Evolutionary conservation across 2,113 vertebrate genomes (phyloP).

Genomic region (Chelonoidis abingdonii): DNA sequence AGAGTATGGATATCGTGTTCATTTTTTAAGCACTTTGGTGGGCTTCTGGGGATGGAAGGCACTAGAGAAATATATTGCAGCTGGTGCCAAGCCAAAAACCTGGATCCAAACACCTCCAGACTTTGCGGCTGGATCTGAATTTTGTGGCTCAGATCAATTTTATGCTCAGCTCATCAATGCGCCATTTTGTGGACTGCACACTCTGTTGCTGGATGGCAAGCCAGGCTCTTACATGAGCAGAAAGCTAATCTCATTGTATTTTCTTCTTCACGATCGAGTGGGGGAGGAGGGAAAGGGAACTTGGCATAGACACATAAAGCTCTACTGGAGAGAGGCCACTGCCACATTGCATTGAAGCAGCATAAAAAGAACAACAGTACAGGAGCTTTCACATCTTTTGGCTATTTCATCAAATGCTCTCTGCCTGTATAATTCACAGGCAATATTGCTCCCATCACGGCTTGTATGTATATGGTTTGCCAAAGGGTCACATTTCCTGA

Average conservation of each 20-base stretch:
- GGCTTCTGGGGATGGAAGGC: neutral
- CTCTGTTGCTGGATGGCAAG: neutral
- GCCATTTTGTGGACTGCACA: neutral
- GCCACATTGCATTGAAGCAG: neutral
- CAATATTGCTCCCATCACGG: neutral
- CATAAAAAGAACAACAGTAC: neutral
- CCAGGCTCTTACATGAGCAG: neutral
- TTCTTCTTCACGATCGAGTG: neutral
- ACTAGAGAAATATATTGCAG: neutral
- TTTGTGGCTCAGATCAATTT: neutral
- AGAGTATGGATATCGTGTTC: neutral
- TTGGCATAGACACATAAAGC: neutral
- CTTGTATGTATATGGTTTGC: neutral
- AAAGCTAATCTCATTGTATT: neutral
- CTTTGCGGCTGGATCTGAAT: neutral
- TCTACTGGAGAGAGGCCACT: neutral
- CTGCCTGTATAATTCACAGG: neutral
- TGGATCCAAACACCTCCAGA: neutral
- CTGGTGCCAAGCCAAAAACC: neutral
- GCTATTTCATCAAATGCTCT: neutral
- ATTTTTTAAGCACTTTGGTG: neutral
- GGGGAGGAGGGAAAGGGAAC: neutral
- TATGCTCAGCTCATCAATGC: neutral
- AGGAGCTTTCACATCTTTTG: neutral
- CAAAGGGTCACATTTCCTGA: neutral